A percentile compares a stretch with the other conserved stretches of the same genome.
Conservation (phyloP, 2,888 invertebrate species). For the Pristionchus arcanus region DNA sequence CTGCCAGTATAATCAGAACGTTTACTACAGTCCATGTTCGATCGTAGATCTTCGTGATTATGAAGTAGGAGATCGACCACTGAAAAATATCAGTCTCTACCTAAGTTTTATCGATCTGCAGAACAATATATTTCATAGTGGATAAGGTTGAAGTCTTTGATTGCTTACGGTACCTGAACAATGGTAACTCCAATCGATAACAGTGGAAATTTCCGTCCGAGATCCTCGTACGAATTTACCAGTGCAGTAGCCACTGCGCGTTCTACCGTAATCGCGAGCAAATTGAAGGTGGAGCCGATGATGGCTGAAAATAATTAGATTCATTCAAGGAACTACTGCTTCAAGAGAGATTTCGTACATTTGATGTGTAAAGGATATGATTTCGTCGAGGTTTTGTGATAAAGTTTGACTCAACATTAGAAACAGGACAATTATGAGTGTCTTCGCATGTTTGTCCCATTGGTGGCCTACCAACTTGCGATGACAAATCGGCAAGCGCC, state of each 20-base stretch:
- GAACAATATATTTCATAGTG: no score
- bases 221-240: background rate
- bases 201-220: background rate
- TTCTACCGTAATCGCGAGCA: slow-evolving; percentile 10
- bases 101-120: no score
- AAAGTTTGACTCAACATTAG: background rate
- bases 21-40: background rate
- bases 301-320: background rate
- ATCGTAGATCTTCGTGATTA: slow-evolving; percentile 7
- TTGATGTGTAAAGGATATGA: no score
- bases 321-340: no score
- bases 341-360: no score
- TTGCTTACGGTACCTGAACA: background rate
- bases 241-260: background rate
- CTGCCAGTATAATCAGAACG: background rate
- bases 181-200: background rate
- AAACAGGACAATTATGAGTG: background rate
- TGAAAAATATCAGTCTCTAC: no score
- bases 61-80: background rate
- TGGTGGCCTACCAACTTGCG: background rate
- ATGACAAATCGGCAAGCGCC: no score
- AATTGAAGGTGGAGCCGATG: slow-evolving; percentile 1
- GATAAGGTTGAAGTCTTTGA: no score
- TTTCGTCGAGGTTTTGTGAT: no score
- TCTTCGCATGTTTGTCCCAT: background rate